phyloP scores from a whole-genome alignment of 2,888 invertebrate genomes.

The Ophonus ardosiacus region DNA sequence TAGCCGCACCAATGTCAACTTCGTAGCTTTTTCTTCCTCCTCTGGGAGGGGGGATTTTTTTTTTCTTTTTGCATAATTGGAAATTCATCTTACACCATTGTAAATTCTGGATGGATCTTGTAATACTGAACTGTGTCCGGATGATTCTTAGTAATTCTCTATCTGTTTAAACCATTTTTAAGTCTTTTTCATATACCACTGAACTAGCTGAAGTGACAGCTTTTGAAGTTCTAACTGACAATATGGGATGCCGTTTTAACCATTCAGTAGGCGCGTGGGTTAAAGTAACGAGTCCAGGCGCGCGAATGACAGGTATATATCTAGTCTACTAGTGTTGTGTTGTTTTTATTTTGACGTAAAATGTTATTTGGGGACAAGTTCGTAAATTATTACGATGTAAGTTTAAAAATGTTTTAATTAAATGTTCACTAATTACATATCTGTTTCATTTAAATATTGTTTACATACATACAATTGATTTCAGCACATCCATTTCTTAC shows the following conservation, averaged over 20 bases:
- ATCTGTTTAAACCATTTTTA: too few species aligned
- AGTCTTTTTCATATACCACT: too few species aligned
- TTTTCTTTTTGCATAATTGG: too few species aligned
- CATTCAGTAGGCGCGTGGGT: background rate
- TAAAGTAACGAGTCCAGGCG: background rate
- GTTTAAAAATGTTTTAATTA: background rate
- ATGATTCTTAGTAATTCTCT: too few species aligned
- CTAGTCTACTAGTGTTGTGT: background rate
- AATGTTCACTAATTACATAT: background rate
- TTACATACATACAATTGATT: background rate
- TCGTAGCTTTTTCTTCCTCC: too few species aligned
- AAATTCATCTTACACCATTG: too few species aligned
- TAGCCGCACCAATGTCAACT: too few species aligned
- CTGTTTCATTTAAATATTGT: background rate
- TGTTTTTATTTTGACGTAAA: background rate
- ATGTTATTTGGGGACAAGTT: background rate
- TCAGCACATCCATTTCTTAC: background rate
- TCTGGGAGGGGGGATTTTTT: too few species aligned
- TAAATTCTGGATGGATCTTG: too few species aligned
- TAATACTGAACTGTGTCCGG: too few species aligned
- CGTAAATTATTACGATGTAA: background rate
- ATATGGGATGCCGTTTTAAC: slow-evolving; percentile 65
- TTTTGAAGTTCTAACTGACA: slow-evolving; percentile 69
- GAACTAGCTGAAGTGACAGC: slow-evolving; percentile 71
- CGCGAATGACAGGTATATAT: background rate